These are phyloP conservation scores for Dryocosmus kuriphilus DNA, from an alignment of 2,888 invertebrate genomes.

Conservation along the genomic window DNA sequence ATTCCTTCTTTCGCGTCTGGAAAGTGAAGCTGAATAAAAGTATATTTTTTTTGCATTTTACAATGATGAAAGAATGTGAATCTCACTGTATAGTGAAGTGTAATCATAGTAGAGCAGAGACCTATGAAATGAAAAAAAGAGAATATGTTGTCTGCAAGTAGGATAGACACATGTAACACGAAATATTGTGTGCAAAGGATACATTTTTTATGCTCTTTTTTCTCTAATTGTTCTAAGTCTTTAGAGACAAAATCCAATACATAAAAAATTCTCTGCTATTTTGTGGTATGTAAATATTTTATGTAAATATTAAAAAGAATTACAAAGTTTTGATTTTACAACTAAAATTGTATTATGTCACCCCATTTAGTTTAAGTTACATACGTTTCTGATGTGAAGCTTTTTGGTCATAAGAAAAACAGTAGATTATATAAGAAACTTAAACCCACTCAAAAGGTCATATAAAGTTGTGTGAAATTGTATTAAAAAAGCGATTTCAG, in stretches of 20 bases:
- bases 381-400: too few species aligned
- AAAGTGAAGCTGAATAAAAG: conserved; percentile 6
- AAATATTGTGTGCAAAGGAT: not conserved
- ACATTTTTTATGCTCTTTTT: not conserved
- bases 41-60: conserved; percentile 18
- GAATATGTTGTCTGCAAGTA: conserved; percentile 8
- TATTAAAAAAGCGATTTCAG: not conserved
- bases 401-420: too few species aligned
- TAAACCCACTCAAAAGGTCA: not conserved
- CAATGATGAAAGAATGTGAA: conserved; percentile 24
- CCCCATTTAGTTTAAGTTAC: too few species aligned
- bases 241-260: too few species aligned
- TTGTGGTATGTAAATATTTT: too few species aligned
- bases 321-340: too few species aligned
- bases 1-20: not conserved
- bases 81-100: conserved; percentile 22
- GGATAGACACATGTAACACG: not conserved
- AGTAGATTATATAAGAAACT: not conserved
- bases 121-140: conserved; percentile 27
- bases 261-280: too few species aligned
- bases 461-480: not conserved
- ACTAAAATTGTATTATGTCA: too few species aligned
- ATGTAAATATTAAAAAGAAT: too few species aligned
- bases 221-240: too few species aligned
- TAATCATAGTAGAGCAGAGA: conserved; percentile 23